phyloP scores from a whole-genome alignment of 2,888 invertebrate species.

The Penaeus monodon region DNA sequence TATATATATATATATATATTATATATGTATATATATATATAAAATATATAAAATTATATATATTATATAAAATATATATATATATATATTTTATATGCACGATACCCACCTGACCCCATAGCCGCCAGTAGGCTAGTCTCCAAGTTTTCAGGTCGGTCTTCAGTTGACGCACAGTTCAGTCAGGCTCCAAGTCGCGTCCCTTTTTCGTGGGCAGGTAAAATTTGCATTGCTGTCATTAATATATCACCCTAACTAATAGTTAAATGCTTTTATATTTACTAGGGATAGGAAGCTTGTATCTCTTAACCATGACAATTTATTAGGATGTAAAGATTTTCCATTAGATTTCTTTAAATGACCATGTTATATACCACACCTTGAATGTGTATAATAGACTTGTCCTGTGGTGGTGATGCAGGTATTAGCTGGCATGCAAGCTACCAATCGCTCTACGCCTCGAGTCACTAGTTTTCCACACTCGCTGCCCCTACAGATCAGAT shows the following conservation, averaged over 20 bases:
- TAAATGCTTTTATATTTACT: too few relatives aligned
- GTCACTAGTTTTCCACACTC: slow-evolving; percentile 81
- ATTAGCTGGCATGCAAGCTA: slow-evolving; percentile 79
- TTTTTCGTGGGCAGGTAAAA: slow-evolving; percentile 67
- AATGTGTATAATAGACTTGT: slow-evolving; percentile 79
- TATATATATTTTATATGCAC: neutral
- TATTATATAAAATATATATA: too few relatives aligned
- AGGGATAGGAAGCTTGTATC: too few relatives aligned
- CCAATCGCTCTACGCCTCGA: slow-evolving; percentile 78
- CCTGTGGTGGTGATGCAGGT: slow-evolving; percentile 81
- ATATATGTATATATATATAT: too few relatives aligned
- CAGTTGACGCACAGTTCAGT: slow-evolving; percentile 82
- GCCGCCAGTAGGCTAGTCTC: slow-evolving; percentile 92
- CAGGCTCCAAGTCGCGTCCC: slow-evolving; percentile 84
- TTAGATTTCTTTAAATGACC: too few relatives aligned
- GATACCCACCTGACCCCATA: slow-evolving; percentile 60
- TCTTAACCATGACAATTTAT: too few relatives aligned
- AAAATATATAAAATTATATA: too few relatives aligned
- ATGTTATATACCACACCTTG: slow-evolving; percentile 72
- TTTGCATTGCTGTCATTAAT: too few relatives aligned
- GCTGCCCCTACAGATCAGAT: slow-evolving; percentile 67
- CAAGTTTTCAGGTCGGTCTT: slow-evolving; percentile 86
- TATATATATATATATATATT: too few relatives aligned
- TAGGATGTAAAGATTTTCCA: too few relatives aligned
- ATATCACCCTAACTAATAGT: too few relatives aligned